Base-by-base conservation (phyloP, 35 echinoderm and acorn worm species). In the Ophiothrix spiculata region DNA sequence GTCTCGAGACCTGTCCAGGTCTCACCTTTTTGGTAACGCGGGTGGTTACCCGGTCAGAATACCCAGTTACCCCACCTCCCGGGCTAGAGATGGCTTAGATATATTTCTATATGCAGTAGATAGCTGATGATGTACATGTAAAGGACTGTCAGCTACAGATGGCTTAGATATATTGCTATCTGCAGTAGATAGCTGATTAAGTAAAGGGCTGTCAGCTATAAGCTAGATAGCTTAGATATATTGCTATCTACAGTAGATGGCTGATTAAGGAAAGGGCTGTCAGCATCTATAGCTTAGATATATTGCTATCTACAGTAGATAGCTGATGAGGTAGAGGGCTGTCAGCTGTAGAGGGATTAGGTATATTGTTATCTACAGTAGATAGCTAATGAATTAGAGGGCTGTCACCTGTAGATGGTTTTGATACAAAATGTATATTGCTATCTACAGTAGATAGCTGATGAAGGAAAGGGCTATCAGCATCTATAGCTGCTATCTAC, bases 121-220 rank as follows among this genome's bases (percentile, higher is more conserved):
- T n/a, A n/a, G n/a, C n/a, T n/a, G n/a, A n/a, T n/a, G n/a, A n/a
- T n/a, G n/a, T n/a, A n/a, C n/a, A n/a, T n/a, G n/a, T n/a, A n/a
- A n/a, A n/a, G n/a, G n/a, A n/a, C n/a, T n/a, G n/a, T n/a, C n/a
- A n/a, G n/a, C n/a, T n/a, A n/a, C n/a, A n/a, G n/a, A n/a, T n/a
- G n/a, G n/a, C n/a, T n/a, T n/a, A n/a, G n/a, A n/a, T n/a, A n/a
- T n/a, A n/a, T n/a, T 10, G 25, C 10, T 69, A 69, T 69, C 60
- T 25, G 60, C 60, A 69, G 60, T 69, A 69, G 60, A 69, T 69
- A 69, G 60, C 25, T 25, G 60, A 69, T 69, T 15, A 69, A 69
- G 4, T 69, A 69, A 2, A 25, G 23, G 4, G 25, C 10, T 69
- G 29, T 69, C 60, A 69, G 60, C 60, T 25, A 28, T 69, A n/a